phyloP scores from a whole-genome alignment of 2,113 vertebrate genomes.

The Hemibagrus wyckioides region DNA sequence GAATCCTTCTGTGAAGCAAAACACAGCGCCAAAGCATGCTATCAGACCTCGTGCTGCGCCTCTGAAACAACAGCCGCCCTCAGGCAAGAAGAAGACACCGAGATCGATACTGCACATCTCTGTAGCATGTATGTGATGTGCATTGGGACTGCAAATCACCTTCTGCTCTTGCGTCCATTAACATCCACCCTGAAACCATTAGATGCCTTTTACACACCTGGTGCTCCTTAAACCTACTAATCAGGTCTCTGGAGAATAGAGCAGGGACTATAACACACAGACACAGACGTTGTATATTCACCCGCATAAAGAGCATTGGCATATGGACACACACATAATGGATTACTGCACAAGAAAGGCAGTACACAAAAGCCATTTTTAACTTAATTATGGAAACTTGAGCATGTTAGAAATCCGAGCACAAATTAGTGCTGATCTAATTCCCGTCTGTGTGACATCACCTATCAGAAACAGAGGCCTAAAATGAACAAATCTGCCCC shows the following conservation, averaged over 20 bases:
- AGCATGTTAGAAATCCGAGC: constrained; percentile 15
- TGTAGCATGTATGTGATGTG: background rate
- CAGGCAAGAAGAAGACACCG: background rate
- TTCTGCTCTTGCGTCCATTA: constrained; percentile 49
- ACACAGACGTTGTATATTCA: background rate
- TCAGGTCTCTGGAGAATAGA: constrained; percentile 39
- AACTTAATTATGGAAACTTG: constrained; percentile 30
- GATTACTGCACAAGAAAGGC: background rate
- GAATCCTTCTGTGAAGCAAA: background rate
- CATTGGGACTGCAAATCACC: background rate
- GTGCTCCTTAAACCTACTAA: constrained; percentile 56
- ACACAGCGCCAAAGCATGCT: background rate
- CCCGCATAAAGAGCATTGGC: background rate
- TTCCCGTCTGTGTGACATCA: constrained; percentile 22
- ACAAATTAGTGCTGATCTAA: constrained; percentile 20
- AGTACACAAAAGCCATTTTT: background rate
- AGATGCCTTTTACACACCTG: constrained; percentile 60
- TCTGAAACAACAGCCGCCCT: background rate
- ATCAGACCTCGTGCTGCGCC: background rate
- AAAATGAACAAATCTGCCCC: background rate
- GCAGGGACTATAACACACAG: constrained; percentile 15
- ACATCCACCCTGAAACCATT: constrained; percentile 39
- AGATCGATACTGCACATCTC: background rate
- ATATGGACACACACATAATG: background rate
- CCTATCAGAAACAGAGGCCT: background rate